A percentile compares a stretch with the other conserved stretches of the same genome.
Conservation (phyloP, 2,113 vertebrate species). For the Bubo scandiacus region DNA sequence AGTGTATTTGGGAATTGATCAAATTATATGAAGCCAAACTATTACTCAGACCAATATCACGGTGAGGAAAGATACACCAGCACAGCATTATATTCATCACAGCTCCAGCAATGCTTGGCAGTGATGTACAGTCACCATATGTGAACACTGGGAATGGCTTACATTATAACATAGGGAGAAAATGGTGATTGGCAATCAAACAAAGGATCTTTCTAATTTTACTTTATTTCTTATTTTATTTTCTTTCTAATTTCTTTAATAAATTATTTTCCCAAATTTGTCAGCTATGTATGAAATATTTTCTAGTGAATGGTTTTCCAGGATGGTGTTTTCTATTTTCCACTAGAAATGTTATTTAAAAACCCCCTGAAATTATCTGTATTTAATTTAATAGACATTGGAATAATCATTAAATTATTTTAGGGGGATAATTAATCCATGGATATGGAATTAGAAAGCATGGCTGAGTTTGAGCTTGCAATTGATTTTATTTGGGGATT, state of each 20-base stretch:
- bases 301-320: not conserved
- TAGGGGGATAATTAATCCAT: not conserved
- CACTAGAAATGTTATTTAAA: not conserved
- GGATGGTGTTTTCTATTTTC: not conserved
- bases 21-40: not conserved
- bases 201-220: not conserved
- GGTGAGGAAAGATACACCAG: fast-evolving
- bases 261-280: not conserved
- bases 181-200: not conserved
- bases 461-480: not conserved
- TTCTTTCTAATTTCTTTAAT: not conserved
- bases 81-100: not conserved
- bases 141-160: not conserved
- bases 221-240: not conserved
- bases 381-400: not conserved
- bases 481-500: conserved; percentile 28
- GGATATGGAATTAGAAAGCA: not conserved
- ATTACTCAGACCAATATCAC: not conserved
- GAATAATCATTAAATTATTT: not conserved
- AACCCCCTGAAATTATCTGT: not conserved
- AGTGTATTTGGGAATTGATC: not conserved
- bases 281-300: not conserved
- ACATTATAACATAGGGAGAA: not conserved
- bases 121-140: not conserved
- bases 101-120: not conserved